Base-by-base conservation (phyloP, 2,888 invertebrate species). In the Eilema griseolum region DNA sequence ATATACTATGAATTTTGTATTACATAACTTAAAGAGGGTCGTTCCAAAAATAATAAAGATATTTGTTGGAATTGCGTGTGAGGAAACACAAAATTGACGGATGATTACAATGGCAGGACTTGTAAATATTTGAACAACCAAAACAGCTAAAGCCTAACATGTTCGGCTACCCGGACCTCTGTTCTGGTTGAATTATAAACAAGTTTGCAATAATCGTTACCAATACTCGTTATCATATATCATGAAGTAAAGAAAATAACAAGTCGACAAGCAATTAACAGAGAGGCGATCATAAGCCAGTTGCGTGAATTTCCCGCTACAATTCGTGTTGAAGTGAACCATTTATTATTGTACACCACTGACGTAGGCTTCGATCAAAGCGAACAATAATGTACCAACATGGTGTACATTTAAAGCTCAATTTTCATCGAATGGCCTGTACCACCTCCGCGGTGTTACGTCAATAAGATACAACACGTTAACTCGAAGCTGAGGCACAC, bases 231-330 rank as follows among this genome's bases (percentile, higher is more conserved):
- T 78, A 83, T 82, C 79, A 80, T 79, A 78, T 74, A 77, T 82
- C 75, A 77, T 79, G 77, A 83, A 86, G 82, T 85, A 87, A 81
- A 90, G 89, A 90, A 89, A 89, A 91, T 87, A 90, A 88, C 87
- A 87, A 90, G 87, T 85, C 87, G 80, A 86, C 85, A 88, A 91
- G 87, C 89, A 93, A 93, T 93, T 92, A 93, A 90, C 89, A 88
- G 88, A 88, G 85, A 85, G 86, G 88, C 90, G 91, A 95, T 95
- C 95, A 95, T 94, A 91, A 89, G 86, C 88, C 89, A 88, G 90
- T 91, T 90, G 94, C 94, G 93, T 95, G 95, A 92, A 94, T 94
- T 95, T 93, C 91, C 94, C 93, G 93, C 93, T 93, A 93, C 89
- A 86, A 92, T 88, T 93, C 90, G 90, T 92, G 91, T 92, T 91